Evolutionary conservation across 1,140 invertebrate genomes (phyloP), one percentile per base, ranked within the genome.

Genomic region (Pararge aegeria): DNA sequence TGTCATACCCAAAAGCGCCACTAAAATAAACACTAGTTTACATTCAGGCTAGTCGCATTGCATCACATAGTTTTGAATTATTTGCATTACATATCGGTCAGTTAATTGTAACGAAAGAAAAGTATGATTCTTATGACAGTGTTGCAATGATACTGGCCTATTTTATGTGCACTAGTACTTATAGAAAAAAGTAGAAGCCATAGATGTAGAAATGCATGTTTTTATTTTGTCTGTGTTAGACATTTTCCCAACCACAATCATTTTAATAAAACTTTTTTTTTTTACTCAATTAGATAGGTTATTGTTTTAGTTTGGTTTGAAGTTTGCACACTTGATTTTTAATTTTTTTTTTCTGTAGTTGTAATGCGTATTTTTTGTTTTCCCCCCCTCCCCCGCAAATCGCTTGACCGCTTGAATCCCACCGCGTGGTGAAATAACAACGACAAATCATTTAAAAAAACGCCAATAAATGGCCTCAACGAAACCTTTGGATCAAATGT

Each of bases 291-390:
- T 63, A 61, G n/a, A 7, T 68, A 64, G 44, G 24, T 44, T 34
- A n/a, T 37, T 44, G 19, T 18, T 70, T 69, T 18, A 53, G 13
- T 70, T 66, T 70, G 62, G 62, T 71, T 64, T 71, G 59, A 69
- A 60, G 52, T 69, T 52, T 34, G 30, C 30, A 34, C 62, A 64
- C 65, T 63, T 72, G 68, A 63, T 68, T 72, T 77, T 77, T 70
- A 54, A 70, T 79, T 78, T 77, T 80, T 82, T 24, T 24, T 89
- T 87, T 90, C 87, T 88, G 87, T 90, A 86, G 84, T 89, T 90
- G 87, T 89, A 87, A 86, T 90, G 84, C 88, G 77, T 86, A 80
- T 90, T 86, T 84, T 91, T 90, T 89, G 78, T 86, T 88, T 90
- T 80, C 72, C 84, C 80, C 78, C 46, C 75, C 72, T 63, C 74